These are phyloP conservation scores for Miichthys miiuy DNA, from an alignment of 2,797 vertebrate species.

Conservation along the genomic window DNA sequence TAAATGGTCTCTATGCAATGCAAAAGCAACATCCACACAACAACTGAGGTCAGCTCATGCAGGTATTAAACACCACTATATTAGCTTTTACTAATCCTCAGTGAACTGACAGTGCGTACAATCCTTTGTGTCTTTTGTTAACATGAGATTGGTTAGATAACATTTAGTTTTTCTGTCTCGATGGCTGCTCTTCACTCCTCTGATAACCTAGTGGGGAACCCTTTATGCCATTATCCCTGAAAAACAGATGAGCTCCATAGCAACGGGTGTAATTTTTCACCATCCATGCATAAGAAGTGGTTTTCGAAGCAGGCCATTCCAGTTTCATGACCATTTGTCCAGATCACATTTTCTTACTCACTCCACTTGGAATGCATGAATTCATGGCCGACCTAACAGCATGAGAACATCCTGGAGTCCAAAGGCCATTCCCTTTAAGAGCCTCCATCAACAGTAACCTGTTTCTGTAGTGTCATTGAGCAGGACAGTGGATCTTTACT, in stretches of 20 bases:
- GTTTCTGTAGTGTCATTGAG: conserved; percentile 18
- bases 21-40: conserved; percentile 25
- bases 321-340: conserved; percentile 30
- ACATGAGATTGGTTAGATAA: conserved; percentile 41
- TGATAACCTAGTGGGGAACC: conserved; percentile 44
- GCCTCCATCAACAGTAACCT: not conserved
- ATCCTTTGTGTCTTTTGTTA: conserved; percentile 37
- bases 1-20: conserved; percentile 29
- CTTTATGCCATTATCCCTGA: conserved; percentile 48
- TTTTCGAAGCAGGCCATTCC: conserved; percentile 36
- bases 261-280: conserved; percentile 62
- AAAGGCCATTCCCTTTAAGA: conserved; percentile 1
- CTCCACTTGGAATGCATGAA: conserved; percentile 19
- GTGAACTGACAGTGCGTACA: not conserved
- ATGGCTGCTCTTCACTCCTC: conserved; percentile 6
- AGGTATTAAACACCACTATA: conserved; percentile 19
- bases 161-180: conserved; percentile 14
- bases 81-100: conserved; percentile 24
- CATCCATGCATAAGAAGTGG: conserved; percentile 13
- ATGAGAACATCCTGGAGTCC: not conserved
- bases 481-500: not conserved
- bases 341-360: conserved; percentile 31
- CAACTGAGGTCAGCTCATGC: conserved; percentile 30
- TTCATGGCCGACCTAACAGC: conserved; percentile 14
- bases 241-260: conserved; percentile 68